Evolutionary conservation across 35 echinoderm and acorn worm genomes (phyloP).

Genomic region (Ophiothrix spiculata): DNA sequence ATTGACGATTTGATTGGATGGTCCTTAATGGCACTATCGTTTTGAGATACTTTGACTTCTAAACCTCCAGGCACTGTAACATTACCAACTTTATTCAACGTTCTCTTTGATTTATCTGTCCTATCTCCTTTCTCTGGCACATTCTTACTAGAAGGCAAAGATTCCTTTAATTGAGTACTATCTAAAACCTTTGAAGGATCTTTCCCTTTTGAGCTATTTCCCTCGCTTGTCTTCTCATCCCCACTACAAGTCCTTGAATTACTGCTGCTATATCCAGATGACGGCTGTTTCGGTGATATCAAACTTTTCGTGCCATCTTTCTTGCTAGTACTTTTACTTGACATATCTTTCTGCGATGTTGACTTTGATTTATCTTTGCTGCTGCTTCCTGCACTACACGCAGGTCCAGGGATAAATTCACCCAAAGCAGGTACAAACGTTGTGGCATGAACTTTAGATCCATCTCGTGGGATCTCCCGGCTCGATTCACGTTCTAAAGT

Average conservation of each 20-base stretch:
- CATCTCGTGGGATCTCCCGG: conserved; percentile 58
- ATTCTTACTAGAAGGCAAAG: not conserved
- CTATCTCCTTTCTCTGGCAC: not conserved
- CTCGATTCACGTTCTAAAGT: conserved; percentile 77
- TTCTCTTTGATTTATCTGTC: not conserved
- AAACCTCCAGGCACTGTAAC: not conserved
- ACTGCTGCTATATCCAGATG: not conserved
- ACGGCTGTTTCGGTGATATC: not conserved
- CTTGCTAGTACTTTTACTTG: conserved; percentile 19
- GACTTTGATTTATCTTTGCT: conserved; percentile 52
- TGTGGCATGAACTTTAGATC: conserved; percentile 88
- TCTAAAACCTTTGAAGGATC: not conserved
- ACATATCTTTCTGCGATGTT: not conserved
- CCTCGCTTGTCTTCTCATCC: conserved; percentile 22
- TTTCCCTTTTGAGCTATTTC: not conserved
- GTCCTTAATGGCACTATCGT: not conserved
- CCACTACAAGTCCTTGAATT: not conserved
- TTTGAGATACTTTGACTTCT: not conserved
- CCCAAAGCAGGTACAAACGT: conserved; percentile 89
- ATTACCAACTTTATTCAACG: conserved; percentile 3
- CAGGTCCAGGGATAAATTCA: conserved; percentile 90
- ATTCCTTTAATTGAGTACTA: not conserved
- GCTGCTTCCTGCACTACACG: conserved; percentile 38
- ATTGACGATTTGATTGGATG: conserved; percentile 9
- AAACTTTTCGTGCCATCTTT: conserved; percentile 13